Conservation (phyloP, 2,797 vertebrate genomes). For the Distichodus sexfasciatus region DNA sequence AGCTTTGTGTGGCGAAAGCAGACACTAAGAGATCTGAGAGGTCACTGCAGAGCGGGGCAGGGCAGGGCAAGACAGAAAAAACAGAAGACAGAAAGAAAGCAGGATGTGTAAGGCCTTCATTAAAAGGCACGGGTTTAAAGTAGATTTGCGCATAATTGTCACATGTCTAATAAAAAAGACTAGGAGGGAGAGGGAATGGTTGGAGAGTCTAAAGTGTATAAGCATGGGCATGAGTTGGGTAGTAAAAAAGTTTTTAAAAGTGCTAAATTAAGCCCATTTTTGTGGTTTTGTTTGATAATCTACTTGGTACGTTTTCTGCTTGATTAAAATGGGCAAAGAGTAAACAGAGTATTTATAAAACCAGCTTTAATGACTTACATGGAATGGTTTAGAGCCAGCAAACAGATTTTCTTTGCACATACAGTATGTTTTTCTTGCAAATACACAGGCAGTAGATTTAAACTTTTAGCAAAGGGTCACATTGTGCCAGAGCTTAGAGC, state of each 20-base stretch:
- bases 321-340: no score
- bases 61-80: no score
- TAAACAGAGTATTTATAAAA: no score
- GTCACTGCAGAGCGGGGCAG: slow-evolving; percentile 21
- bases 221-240: no score
- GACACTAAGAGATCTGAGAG: slow-evolving; percentile 38
- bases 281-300: no score
- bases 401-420: no score
- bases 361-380: no score
- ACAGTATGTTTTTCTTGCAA: no score
- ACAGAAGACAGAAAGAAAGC: not conserved
- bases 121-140: not conserved
- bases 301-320: no score
- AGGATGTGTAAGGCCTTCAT: slow-evolving; percentile 5
- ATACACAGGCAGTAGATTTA: slow-evolving; percentile 1
- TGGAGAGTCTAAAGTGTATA: not conserved
- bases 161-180: not conserved
- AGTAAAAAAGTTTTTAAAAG: no score
- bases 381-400: no score
- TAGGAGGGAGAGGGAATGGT: not conserved
- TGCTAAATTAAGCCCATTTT: no score
- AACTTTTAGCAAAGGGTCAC: not conserved
- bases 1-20: slow-evolving; percentile 11
- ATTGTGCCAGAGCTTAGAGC: not conserved
- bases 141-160: slow-evolving; percentile 1